Percentiles rank a stretch among this genome's conserved stretches.
Evolutionary conservation across 1,140 invertebrate genomes (phyloP).

Genomic region (Caenorhabditis briggsae): DNA sequence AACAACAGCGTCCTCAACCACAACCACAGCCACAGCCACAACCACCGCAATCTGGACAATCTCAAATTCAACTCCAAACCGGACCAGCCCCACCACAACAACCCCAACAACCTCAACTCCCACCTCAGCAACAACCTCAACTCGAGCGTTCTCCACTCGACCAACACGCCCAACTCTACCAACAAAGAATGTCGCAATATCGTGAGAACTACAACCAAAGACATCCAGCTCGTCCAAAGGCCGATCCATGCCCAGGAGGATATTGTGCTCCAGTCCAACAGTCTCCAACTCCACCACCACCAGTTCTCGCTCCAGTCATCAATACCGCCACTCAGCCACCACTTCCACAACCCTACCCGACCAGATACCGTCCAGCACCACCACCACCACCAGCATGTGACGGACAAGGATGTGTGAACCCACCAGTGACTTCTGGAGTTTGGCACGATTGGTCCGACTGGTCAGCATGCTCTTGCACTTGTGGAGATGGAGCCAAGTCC

Average conservation of each 20-base stretch:
- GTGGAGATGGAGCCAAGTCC: conserved; percentile 67
- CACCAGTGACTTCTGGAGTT: conserved; percentile 36
- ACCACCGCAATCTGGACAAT: conserved; percentile 13
- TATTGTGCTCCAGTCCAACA: conserved; percentile 43
- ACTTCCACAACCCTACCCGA: conserved; percentile 42
- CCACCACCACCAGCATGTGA: conserved; percentile 61
- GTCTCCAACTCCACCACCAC: conserved; percentile 8
- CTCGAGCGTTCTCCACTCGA: conserved; percentile 56
- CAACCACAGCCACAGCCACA: background rate
- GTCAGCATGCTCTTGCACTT: conserved; percentile 66
- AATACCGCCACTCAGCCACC: conserved; percentile 39
- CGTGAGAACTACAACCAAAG: conserved; percentile 58
- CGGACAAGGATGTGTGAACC: conserved; percentile 57
- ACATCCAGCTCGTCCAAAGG: conserved; percentile 65
- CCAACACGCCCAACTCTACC: conserved; percentile 59
- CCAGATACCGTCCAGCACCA: conserved; percentile 61
- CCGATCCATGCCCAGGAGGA: conserved; percentile 65
- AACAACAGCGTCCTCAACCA: background rate
- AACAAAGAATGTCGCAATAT: conserved; percentile 63
- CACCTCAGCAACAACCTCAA: conserved; percentile 34
- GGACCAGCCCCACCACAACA: conserved; percentile 29
- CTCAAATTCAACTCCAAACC: conserved; percentile 34
- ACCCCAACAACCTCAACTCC: conserved; percentile 31
- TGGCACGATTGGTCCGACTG: conserved; percentile 72
- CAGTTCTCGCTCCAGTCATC: conserved; percentile 51